Conservation (phyloP, 2,888 invertebrate genomes). For the Drosophila barbarae region DNA sequence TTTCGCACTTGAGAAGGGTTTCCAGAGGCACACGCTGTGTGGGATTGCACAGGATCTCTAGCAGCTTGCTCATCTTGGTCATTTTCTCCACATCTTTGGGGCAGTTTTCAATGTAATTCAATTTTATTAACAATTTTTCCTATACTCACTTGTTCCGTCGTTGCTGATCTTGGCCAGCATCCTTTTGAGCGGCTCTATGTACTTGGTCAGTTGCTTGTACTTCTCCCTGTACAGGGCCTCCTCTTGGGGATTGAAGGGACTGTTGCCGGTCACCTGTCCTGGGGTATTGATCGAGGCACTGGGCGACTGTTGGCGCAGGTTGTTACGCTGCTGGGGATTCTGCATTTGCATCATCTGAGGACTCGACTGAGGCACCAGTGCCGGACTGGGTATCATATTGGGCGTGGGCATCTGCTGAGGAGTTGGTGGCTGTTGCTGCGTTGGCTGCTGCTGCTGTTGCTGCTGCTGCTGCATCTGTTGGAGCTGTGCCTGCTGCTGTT, state of each 20-base stretch:
- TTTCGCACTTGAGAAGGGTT: slow-evolving; percentile 94
- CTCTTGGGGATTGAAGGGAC: slow-evolving; percentile 86
- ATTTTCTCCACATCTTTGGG: slow-evolving; percentile 90
- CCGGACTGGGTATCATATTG: slow-evolving; percentile 86
- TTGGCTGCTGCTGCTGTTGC: slow-evolving; percentile 69
- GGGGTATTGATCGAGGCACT: slow-evolving; percentile 92
- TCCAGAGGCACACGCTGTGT: slow-evolving; percentile 93
- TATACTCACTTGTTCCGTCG: slow-evolving; percentile 82
- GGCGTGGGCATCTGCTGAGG: slow-evolving; percentile 78
- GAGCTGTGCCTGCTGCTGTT: slow-evolving; percentile 77
- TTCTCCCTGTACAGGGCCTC: slow-evolving; percentile 96
- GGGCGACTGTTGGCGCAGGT: slow-evolving; percentile 89
- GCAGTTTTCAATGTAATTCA: no score
- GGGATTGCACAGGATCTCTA: slow-evolving; percentile 95
- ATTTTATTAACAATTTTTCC: no score
- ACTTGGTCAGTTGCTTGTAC: slow-evolving; percentile 94
- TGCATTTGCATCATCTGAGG: slow-evolving; percentile 82
- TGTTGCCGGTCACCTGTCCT: slow-evolving; percentile 81
- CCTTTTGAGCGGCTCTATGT: slow-evolving; percentile 93
- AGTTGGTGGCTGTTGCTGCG: slow-evolving; percentile 77
- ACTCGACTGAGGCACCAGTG: slow-evolving; percentile 84
- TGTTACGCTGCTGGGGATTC: slow-evolving; percentile 80
- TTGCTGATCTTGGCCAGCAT: slow-evolving; percentile 94
- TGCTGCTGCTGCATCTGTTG: slow-evolving; percentile 71
- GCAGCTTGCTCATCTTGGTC: slow-evolving; percentile 95